A percentile compares a stretch with the other conserved stretches of the same genome.
These are phyloP conservation scores for Lobophora halterata DNA, from an alignment of 2,888 invertebrate genomes.

Conservation along the genomic window DNA sequence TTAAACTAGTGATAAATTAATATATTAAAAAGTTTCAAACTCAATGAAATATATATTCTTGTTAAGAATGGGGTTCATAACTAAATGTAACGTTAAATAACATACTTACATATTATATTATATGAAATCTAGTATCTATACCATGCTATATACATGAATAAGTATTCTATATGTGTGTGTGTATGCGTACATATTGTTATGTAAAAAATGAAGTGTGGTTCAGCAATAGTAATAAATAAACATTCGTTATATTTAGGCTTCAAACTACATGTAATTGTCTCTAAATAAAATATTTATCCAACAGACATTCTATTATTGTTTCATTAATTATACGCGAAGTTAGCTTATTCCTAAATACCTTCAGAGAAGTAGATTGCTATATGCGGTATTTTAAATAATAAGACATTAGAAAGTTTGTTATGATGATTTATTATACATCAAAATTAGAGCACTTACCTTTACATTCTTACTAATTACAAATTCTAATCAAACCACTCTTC, in stretches of 20 bases:
- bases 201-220: conserved; percentile 63
- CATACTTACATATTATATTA: conserved; percentile 42
- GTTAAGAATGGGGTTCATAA: conserved; percentile 58
- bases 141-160: conserved; percentile 56
- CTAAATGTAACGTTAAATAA: conserved; percentile 64
- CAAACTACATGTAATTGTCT: conserved; percentile 71
- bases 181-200: conserved; percentile 39
- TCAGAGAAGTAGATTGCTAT: no score
- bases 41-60: conserved; percentile 51
- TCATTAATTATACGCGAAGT: no score
- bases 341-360: no score
- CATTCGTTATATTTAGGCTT: conserved; percentile 68
- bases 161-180: conserved; percentile 54
- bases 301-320: conserved; percentile 49
- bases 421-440: no score
- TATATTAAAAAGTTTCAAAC: conserved; percentile 54
- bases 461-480: conserved; percentile 11
- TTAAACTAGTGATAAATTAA: conserved; percentile 59
- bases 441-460: no score
- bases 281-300: conserved; percentile 78
- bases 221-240: conserved; percentile 60
- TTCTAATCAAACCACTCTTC: conserved; percentile 86
- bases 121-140: conserved; percentile 38
- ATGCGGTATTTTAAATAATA: no score
- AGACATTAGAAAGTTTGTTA: no score